Evolutionary conservation across 2,888 invertebrate species (phyloP).

Genomic region (Onchidella celtica): DNA sequence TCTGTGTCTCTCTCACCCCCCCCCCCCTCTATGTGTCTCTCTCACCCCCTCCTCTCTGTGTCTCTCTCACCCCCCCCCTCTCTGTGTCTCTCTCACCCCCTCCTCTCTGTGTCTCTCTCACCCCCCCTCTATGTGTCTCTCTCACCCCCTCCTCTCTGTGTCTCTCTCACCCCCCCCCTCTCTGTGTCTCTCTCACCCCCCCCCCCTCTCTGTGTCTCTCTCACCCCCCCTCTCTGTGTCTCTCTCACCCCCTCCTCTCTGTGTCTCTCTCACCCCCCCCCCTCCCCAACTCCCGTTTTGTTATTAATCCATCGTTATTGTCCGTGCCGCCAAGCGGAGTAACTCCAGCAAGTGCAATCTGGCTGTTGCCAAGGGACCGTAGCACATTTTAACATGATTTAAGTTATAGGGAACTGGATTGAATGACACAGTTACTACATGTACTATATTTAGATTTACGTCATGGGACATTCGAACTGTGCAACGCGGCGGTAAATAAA

Average conservation of each 20-base stretch:
- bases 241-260: no score
- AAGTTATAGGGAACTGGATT: no score
- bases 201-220: neutral
- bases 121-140: no score
- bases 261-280: no score
- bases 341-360: no score
- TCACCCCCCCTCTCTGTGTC: neutral
- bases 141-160: neutral
- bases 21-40: neutral
- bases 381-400: no score
- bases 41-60: neutral
- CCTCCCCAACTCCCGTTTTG: neutral
- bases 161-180: neutral
- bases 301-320: neutral
- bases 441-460: no score
- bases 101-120: neutral
- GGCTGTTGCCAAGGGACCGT: no score
- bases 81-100: neutral
- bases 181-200: neutral
- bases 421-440: no score
- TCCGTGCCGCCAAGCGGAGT: no score
- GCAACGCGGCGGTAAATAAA: no score
- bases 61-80: neutral
- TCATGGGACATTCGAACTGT: no score
- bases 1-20: neutral